Percentiles rank a stretch among this genome's conserved stretches.
These are phyloP conservation scores for Coendou prehensilis DNA, from an alignment of 2,797 vertebrate genomes.

Conservation along the genomic window DNA sequence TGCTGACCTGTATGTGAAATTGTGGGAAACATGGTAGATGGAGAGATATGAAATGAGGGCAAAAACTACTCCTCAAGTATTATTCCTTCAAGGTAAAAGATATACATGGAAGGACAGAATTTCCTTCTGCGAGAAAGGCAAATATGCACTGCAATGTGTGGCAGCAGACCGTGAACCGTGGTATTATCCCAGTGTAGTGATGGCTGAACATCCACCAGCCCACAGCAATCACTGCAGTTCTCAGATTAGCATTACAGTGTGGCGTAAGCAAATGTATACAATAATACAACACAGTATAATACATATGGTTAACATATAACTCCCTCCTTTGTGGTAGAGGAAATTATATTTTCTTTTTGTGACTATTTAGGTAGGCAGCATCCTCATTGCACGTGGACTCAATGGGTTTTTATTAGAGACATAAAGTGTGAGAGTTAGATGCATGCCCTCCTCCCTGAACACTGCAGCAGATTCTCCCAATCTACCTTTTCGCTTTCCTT, in stretches of 20 bases:
- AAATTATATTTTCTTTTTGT: no score
- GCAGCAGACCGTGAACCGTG: no score
- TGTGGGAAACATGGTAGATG: neutral
- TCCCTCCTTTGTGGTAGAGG: neutral
- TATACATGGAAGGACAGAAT: neutral
- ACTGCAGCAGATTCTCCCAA: neutral
- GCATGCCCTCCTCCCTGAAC: neutral
- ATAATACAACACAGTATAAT: no score
- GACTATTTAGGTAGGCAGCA: neutral
- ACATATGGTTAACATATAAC: neutral
- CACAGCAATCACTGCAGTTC: neutral
- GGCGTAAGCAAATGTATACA: neutral
- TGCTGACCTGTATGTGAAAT: neutral
- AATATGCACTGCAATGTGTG: neutral
- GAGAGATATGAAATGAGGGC: neutral
- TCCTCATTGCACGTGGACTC: neutral
- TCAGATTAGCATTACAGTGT: neutral
- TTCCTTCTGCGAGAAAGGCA: neutral
- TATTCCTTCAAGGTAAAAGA: neutral
- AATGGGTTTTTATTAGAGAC: neutral
- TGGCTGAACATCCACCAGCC: neutral
- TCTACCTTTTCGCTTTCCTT: neutral
- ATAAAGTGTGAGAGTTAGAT: neutral
- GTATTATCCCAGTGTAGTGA: neutral
- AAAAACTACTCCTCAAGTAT: conserved; percentile 2